Base-by-base conservation (phyloP, 2,888 invertebrate genomes). In the Phlogophora meticulosa region DNA sequence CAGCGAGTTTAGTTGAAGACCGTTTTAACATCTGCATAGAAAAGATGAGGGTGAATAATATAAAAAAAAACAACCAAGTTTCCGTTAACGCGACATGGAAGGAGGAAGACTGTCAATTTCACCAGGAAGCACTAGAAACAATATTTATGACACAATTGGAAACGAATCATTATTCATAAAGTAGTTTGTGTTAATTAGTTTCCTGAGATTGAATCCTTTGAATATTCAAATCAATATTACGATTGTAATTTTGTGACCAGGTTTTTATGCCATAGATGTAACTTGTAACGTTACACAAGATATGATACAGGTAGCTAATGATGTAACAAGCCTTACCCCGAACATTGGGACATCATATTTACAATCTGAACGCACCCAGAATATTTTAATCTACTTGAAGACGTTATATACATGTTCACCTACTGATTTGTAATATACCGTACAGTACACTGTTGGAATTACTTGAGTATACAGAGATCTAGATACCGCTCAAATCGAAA, bases 21-120 rank as follows among this genome's bases (percentile, higher is more conserved):
- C 76, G 82, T 83, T 82, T 62, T 68, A 80, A 82, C 84, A 83
- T 82, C 83, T 83, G 84, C 83, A 72, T 76, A 65, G 66, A 11
- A 62, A 70, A 68, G 42, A 63, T n/a, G 64, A 52, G 65, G 62
- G 63, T 42, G 40, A 64, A 49, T 28, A 10, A 24, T 34, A 56
- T 58, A 53, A 45, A 45, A 56, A 46, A 0, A n/a, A 4, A 17
- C 13, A 22, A 42, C 24, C n/a, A 69, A 28, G 40, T 58, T 53
- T 58, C 32, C 43, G 43, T 51, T 62, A 63, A 13, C 11, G 49
- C 24, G 7, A 28, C 20, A 34, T 22, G 15, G 5, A 52, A 11
- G n/a, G 24, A 43, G n/a, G 42, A 52, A 49, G 15, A 10, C 28
- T 7, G 2, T 22, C 10, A 7, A 55, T 58, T 75, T 77, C 36